These are phyloP conservation scores for Dreissena polymorpha DNA, from an alignment of 1,140 invertebrate species.

Conservation along the genomic window DNA sequence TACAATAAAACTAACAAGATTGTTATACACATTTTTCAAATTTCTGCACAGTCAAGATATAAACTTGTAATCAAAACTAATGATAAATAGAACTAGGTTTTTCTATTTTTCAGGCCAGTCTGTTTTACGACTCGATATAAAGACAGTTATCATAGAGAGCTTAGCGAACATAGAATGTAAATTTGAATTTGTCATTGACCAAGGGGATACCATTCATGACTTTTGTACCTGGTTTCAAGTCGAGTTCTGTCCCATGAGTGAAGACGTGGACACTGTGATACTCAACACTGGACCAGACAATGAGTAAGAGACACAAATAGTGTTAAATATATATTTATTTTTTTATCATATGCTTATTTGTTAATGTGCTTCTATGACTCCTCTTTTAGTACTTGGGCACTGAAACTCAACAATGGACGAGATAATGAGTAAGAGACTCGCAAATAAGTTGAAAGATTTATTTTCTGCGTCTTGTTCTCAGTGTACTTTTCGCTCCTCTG, in stretches of 20 bases:
- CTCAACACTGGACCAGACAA: slow-evolving; percentile 51
- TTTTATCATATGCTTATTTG: no score
- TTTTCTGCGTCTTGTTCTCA: neutral
- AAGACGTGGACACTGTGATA: slow-evolving; percentile 18
- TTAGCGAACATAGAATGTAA: slow-evolving; percentile 36
- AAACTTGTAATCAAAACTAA: no score
- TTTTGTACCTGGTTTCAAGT: slow-evolving; percentile 58
- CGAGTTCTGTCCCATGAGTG: slow-evolving; percentile 21
- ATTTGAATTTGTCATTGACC: slow-evolving; percentile 42
- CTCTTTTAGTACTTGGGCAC: no score
- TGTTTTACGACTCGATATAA: slow-evolving; percentile 43
- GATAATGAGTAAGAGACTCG: slow-evolving; percentile 12
- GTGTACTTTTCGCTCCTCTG: neutral
- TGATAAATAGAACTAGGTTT: neutral
- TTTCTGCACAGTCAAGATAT: no score
- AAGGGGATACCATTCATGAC: slow-evolving; percentile 40
- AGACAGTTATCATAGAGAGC: slow-evolving; percentile 31
- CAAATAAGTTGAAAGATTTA: neutral
- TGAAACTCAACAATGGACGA: no score
- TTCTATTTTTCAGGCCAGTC: neutral
- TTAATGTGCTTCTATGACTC: no score
- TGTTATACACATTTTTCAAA: no score
- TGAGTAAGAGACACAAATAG: slow-evolving; percentile 27
- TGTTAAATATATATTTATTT: no score
- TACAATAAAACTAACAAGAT: no score